Percentiles rank a stretch among this genome's conserved stretches.
phyloP scores from a whole-genome alignment of 2,888 invertebrate genomes.

The Drosophila eohydei region DNA sequence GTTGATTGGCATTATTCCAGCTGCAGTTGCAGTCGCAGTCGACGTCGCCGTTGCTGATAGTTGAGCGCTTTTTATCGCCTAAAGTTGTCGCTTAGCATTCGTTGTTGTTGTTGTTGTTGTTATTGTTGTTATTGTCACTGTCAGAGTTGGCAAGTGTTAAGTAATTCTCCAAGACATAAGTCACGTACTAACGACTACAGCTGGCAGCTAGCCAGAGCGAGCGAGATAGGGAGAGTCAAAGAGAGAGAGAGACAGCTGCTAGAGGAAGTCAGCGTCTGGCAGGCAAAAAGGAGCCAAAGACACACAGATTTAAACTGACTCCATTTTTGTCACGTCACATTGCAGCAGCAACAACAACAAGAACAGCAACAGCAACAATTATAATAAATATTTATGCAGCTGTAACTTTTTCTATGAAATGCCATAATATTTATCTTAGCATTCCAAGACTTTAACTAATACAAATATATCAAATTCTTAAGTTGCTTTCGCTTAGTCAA shows the following conservation, averaged over 20 bases:
- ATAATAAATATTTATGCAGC: constrained; percentile 34
- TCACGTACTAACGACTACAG: constrained; percentile 61
- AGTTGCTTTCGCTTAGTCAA: background rate
- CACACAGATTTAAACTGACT: constrained; percentile 17
- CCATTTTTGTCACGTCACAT: constrained; percentile 16
- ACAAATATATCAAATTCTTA: background rate
- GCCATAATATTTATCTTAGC: background rate
- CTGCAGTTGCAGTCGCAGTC: constrained; percentile 18
- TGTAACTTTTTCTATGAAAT: constrained; percentile 16
- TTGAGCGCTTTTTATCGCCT: constrained; percentile 48
- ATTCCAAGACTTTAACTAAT: background rate
- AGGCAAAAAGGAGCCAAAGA: constrained; percentile 20
- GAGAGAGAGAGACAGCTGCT: constrained; percentile 5
- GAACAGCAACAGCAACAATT: background rate
- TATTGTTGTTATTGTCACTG: constrained; percentile 20
- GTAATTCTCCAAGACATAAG: constrained; percentile 65
- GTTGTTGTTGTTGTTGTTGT: constrained; percentile 12
- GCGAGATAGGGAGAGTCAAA: background rate
- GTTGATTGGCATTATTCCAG: constrained; percentile 55
- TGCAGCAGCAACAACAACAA: constrained; percentile 18
- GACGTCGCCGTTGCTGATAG: constrained; percentile 26
- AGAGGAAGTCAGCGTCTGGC: constrained; percentile 13
- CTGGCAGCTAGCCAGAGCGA: constrained; percentile 20
- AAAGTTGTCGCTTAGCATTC: constrained; percentile 37
- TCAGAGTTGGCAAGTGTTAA: constrained; percentile 58